A percentile compares a stretch with the other conserved stretches of the same genome.
These are phyloP conservation scores for Ptychoptera albimana DNA, from an alignment of 2,888 invertebrate genomes.

Conservation along the genomic window DNA sequence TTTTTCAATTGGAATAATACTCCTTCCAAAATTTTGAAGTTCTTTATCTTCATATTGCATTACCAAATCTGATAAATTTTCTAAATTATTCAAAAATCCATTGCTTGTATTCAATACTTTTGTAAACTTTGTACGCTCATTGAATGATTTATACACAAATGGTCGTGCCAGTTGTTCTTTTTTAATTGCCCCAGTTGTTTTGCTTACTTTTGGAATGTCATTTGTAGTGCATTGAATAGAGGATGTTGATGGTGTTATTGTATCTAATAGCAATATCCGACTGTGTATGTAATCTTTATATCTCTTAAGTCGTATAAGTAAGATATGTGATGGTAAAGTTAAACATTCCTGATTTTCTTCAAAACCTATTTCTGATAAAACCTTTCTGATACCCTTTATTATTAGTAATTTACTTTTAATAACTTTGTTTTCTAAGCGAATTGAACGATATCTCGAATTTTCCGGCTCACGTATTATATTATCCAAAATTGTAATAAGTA, in stretches of 20 bases:
- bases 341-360: constrained; percentile 15
- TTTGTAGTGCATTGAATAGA: not conserved
- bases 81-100: constrained; percentile 29
- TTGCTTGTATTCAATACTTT: constrained; percentile 32
- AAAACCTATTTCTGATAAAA: constrained; percentile 27
- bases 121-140: constrained; percentile 26
- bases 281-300: constrained; percentile 21
- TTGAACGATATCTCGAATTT: constrained; percentile 25
- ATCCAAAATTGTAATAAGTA: constrained; percentile 24
- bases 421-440: constrained; percentile 25
- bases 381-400: constrained; percentile 19
- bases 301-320: constrained; percentile 21
- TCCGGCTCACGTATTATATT: constrained; percentile 26
- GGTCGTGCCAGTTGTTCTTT: not conserved
- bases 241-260: not conserved
- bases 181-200: constrained; percentile 1
- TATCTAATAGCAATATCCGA: constrained; percentile 2
- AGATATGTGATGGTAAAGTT: constrained; percentile 19
- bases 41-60: constrained; percentile 51
- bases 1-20: constrained; percentile 47
- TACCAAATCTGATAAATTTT: constrained; percentile 38
- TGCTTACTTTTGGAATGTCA: not conserved
- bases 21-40: constrained; percentile 46
- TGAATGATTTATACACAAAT: constrained; percentile 15
- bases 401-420: constrained; percentile 25